Percentiles rank a stretch among this genome's conserved stretches.
phyloP scores from a whole-genome alignment of 1,140 invertebrate species.

The Periplaneta americana region DNA sequence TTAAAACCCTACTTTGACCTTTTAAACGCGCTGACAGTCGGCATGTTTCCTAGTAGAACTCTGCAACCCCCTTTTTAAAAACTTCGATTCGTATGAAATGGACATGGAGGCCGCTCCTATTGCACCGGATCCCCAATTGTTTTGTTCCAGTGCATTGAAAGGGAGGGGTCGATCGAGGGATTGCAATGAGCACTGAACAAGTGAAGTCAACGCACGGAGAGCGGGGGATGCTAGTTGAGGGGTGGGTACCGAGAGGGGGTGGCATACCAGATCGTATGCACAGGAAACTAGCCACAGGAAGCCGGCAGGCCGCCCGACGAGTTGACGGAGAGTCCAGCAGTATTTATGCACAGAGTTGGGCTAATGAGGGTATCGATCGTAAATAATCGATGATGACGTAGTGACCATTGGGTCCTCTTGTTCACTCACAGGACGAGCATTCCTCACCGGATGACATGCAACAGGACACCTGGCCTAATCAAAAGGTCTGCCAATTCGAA shows the following conservation, averaged over 20 bases:
- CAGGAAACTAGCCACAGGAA: background rate
- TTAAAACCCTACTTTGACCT: background rate
- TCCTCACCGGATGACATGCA: background rate
- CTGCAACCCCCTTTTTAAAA: background rate
- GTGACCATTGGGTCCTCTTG: background rate
- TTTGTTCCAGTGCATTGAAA: background rate
- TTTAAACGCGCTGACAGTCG: background rate
- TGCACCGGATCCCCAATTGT: background rate
- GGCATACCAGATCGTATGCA: background rate
- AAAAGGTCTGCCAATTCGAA: background rate
- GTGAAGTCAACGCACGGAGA: background rate
- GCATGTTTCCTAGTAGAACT: background rate
- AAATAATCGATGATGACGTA: background rate
- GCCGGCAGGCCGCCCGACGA: too few species aligned
- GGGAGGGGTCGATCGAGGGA: background rate
- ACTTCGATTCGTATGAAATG: background rate
- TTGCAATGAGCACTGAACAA: background rate
- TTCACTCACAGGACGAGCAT: background rate
- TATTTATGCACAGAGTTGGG: background rate
- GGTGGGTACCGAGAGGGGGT: background rate
- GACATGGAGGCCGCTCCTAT: background rate
- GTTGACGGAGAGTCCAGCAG: background rate
- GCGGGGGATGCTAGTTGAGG: background rate
- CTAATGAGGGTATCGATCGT: background rate
- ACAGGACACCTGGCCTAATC: background rate